phyloP scores from a whole-genome alignment of 92 coral and sea anemone species.

The Phymanthus crucifer region DNA sequence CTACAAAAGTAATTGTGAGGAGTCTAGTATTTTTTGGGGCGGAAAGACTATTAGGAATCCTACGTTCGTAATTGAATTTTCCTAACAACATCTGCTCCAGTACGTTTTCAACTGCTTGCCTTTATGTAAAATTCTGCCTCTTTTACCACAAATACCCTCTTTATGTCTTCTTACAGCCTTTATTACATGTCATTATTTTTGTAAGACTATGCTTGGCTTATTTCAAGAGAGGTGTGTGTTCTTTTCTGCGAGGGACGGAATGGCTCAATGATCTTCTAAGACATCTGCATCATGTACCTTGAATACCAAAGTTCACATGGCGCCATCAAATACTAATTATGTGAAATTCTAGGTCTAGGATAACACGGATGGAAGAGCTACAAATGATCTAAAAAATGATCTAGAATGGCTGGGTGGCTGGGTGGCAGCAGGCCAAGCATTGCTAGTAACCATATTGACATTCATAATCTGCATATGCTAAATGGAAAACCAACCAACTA shows the following conservation, averaged over 20 bases:
- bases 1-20: slow-evolving; percentile 6
- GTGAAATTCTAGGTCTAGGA: background rate
- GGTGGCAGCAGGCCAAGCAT: background rate
- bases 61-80: slow-evolving; percentile 19
- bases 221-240: background rate
- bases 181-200: background rate
- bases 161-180: background rate
- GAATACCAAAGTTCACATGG: background rate
- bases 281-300: slow-evolving; percentile 2
- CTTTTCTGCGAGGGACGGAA: background rate
- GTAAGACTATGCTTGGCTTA: background rate
- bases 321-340: background rate
- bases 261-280: background rate
- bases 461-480: slow-evolving; percentile 16
- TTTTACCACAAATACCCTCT: background rate
- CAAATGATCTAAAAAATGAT: slow-evolving; percentile 2
- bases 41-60: slow-evolving; percentile 21
- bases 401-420: no score
- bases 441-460: background rate
- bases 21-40: slow-evolving; percentile 8
- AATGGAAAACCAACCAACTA: background rate
- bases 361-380: background rate
- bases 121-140: slow-evolving; percentile 11
- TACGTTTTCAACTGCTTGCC: slow-evolving; percentile 24
- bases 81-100: slow-evolving; percentile 16